Evolutionary conservation across 2,888 invertebrate genomes (phyloP).

Genomic region (Pollenia angustigena): DNA sequence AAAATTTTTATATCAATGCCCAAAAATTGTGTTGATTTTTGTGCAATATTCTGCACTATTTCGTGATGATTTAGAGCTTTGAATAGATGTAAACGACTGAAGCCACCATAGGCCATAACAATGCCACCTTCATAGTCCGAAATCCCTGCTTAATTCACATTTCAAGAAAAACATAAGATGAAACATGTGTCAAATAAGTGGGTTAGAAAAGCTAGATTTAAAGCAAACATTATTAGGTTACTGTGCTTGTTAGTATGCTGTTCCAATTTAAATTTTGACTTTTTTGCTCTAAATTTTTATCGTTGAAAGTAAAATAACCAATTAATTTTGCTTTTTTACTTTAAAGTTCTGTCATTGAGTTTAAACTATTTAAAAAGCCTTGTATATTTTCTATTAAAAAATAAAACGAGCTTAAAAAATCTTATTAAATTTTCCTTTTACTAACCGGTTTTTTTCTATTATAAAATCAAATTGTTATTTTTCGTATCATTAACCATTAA

Average conservation of each 20-base stretch:
- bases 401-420: no score
- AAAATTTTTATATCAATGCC: slow-evolving; percentile 93
- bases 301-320: not conserved
- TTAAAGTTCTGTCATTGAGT: not conserved
- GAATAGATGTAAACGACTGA: slow-evolving; percentile 96
- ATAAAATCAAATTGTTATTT: no score
- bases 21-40: slow-evolving; percentile 91
- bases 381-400: no score
- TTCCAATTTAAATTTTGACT: slow-evolving; percentile 39
- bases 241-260: slow-evolving; percentile 54
- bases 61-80: slow-evolving; percentile 93
- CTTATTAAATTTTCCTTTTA: no score
- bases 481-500: no score
- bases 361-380: not conserved
- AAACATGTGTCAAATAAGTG: slow-evolving; percentile 69
- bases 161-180: slow-evolving; percentile 74
- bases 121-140: slow-evolving; percentile 97
- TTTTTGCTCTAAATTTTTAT: not conserved
- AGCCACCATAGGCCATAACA: slow-evolving; percentile 95
- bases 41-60: slow-evolving; percentile 93
- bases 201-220: slow-evolving; percentile 60
- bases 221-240: slow-evolving; percentile 50
- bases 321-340: not conserved
- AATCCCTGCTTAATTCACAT: slow-evolving; percentile 86
- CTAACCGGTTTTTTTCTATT: no score